Evolutionary conservation across 2,888 invertebrate species (phyloP).

Genomic region (Drosophila neutralis): DNA sequence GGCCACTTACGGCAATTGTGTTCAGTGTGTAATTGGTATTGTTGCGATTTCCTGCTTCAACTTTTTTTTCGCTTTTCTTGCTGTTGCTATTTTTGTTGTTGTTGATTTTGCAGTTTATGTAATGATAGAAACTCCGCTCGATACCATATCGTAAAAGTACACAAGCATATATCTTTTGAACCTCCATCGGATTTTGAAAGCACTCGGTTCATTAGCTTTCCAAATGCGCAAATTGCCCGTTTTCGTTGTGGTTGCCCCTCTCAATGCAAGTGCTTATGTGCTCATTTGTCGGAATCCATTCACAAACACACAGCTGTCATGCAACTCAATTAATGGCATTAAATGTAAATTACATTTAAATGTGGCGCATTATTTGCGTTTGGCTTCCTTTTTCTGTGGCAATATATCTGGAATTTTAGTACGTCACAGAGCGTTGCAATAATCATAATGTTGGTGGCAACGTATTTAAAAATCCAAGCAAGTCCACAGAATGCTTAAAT

Average conservation of each 20-base stretch:
- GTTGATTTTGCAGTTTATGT: slow-evolving; percentile 31
- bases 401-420: slow-evolving; percentile 49
- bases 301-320: slow-evolving; percentile 6
- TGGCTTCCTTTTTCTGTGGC: slow-evolving; percentile 51
- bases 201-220: slow-evolving; percentile 56
- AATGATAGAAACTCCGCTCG: slow-evolving; percentile 22
- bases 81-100: background rate
- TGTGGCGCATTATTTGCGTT: slow-evolving; percentile 68
- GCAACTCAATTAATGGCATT: slow-evolving; percentile 73
- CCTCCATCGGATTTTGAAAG: slow-evolving; percentile 35
- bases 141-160: background rate
- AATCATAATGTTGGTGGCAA: background rate
- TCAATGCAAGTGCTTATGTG: slow-evolving; percentile 48
- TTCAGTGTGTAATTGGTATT: slow-evolving; percentile 71
- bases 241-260: slow-evolving; percentile 17
- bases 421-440: background rate
- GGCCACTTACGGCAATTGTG: slow-evolving; percentile 67
- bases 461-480: background rate
- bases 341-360: slow-evolving; percentile 71
- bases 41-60: slow-evolving; percentile 45
- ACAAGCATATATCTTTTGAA: slow-evolving; percentile 34
- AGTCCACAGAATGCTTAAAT: background rate
- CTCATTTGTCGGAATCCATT: slow-evolving; percentile 48
- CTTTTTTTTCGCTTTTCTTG: background rate
- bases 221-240: slow-evolving; percentile 35